Base-by-base conservation (phyloP, 2,797 vertebrate genomes). In the Bovichtus diacanthus region DNA sequence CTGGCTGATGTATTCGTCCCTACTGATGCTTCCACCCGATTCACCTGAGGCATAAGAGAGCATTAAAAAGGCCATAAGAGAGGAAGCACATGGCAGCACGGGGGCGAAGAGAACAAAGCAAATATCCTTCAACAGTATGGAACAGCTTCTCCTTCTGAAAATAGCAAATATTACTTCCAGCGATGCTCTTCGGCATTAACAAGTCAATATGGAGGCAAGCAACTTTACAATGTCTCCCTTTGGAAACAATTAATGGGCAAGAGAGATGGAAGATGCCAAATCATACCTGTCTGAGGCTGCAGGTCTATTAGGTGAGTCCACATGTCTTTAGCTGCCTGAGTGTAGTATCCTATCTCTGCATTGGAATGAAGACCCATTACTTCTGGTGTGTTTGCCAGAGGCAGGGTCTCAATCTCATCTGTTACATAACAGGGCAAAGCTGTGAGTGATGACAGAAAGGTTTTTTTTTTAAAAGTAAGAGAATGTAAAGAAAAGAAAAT, bases 271-370 rank as follows among this genome's bases (percentile, higher is more conserved):
- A 61, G 16, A 43, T 23, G 43, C 0, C 1, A 23, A 23, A 19
- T 36, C 0, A 1, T 79, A 99, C 98, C 97, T 8, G 96, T 97
- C 55, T 98, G 97, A 18, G 98, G 98, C 91, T 99, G 98, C 76
- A 99, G 94, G 82, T 98, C 96, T 43, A 99, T 96, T 0, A 99
- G 95, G 58, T 97, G 96, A 8, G 79, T 44, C 97, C 98, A 99
- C 91, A 98, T 96, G 78, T 95, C 95, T 6, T 96, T 95, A 9
- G 96, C 96, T 0, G 98, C 96, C 50, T 97, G 96, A 0, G 94
- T 97, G 61, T 98, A 98, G 70, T 99, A 99, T 1, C 97, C 97
- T 0, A 99, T 99, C 93, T 98, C 98, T 0, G 97, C 97, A 0
- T 99, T 99, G 23, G 97, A 87, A 21, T 99, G 97, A 6, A 99